Evolutionary conservation across 2,888 invertebrate genomes (phyloP), one percentile per base, ranked within the genome.

Genomic region (Epirrhoe alternata): DNA sequence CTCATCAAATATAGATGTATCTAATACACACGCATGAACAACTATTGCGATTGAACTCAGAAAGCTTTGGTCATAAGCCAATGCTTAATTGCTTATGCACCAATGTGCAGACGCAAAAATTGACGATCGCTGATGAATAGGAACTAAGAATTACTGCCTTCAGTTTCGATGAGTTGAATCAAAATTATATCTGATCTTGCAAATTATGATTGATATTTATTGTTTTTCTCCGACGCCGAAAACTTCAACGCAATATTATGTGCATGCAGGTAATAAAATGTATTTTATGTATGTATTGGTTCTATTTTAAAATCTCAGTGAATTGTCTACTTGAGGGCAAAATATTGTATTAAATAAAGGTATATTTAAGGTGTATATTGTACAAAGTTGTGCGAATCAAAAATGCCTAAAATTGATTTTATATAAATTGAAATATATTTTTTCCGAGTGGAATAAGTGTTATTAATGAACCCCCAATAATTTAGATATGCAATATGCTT

Each of bases 341-440:
- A 63, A 50, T 14, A 53, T 45, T 64, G 68, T 70, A 68, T 64
- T 65, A 68, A 65, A 49, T 70, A 65, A 56, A 70, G 30, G 38
- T 68, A 62, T 70, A 69, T 56, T 38, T 72, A 74, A 69, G 68
- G 76, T 87, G 85, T 87, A 87, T 86, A 88, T 86, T 92, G 90
- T 92, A 92, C 88, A 91, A 90, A 89, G 86, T 86, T 88, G 87
- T 90, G 90, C 90, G 87, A 90, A 87, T 87, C 85, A 81, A 86
- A 87, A 87, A 87, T 89, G 93, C 90, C 93, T 92, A 87, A 90
- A 85, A 91, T 89, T 92, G 92, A 91, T 92, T 93, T 93, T 92
- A 89, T 91, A 91, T 90, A 89, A 92, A 92, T 90, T 90, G 89
- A 92, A 75, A 92, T 89, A 92, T 90, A 91, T 92, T 86, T 92